Evolutionary conservation across 1,140 invertebrate genomes (phyloP), one percentile per base, ranked within the genome.

Genomic region (Heterodera carotae): DNA sequence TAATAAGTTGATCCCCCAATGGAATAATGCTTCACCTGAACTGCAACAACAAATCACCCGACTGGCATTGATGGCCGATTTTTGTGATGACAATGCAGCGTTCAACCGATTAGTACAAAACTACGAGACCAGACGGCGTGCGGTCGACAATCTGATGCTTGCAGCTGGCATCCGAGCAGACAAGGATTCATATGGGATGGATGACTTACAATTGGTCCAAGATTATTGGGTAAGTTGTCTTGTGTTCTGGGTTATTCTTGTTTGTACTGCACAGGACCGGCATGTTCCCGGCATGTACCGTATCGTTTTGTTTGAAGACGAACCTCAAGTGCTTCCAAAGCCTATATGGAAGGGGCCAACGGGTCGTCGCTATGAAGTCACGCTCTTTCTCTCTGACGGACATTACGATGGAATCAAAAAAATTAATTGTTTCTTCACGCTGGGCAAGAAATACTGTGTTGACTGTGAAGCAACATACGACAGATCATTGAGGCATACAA

Each of bases 281-380:
- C 27, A 18, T 66, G 25, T 66, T 66, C n/a, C 62, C 8, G 25
- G 7, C 62, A 22, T 66, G 12, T 66, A 66, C 18, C 62, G 62
- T 8, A 66, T 66, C 18, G 62, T 34, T 10, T 18, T 66, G n/a
- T 66, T 66, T 22, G 27, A 66, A 66, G 62, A 66, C 62, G 7
- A 8, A 22, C 3, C 27, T 29, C n/a, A 66, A 18, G 62, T 27
- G 62, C 18, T 53, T 0, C 48, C 48, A 0, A 53, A 53, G 18
- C 48, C 48, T 4, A 53, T 53, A 4, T 53, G 48, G 48, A 53
- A 53, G 18, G 62, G 62, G 2, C 62, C 62, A 0, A 3, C 62
- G 10, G 27, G 33, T 5, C 62, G 62, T 5, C 6, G 33, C 10
- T 27, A 10, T 66, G 27, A 29, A 10, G 62, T 66, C 25, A 22